Evolutionary conservation across 2,797 vertebrate genomes (phyloP), one percentile per base, ranked within the genome.

Genomic region (Coreius guichenoti): DNA sequence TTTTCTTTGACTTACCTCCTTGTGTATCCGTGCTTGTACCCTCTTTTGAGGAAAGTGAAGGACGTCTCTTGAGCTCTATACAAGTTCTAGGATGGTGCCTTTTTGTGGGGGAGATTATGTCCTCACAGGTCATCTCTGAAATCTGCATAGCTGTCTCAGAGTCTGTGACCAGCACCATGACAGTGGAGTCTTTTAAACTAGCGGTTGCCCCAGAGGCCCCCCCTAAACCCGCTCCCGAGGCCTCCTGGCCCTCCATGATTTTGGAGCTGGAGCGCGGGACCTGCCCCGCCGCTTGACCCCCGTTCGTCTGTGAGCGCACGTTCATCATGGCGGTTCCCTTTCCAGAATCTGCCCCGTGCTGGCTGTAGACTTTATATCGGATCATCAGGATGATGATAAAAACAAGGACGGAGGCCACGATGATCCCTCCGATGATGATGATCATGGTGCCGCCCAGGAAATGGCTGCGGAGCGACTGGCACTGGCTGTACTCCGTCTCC

Each of bases 331-430:
- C 72, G 0, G 90, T 91, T 17, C 92, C 90, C 88, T 97, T 96
- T 0, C 95, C 93, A 0, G 93, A 92, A 3, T 93, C 93, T 0
- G 94, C 92, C 0, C 95, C 96, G 1, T 96, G 95, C 21, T 96
- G 94, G 65, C 94, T 96, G 73, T 97, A 97, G 82, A 97, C 97
- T 88, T 98, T 99, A 91, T 98, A 99, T 72, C 97, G 95, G 80
- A 98, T 98, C 96, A 98, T 98, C 58, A 99, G 95, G 91, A 98
- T 97, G 87, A 98, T 97, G 88, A 99, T 99, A 90, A 98, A 98
- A 85, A 98, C 97, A 51, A 98, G 94, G 78, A 97, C 97, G 1
- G 97, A 98, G 3, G 97, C 97, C 54, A 98, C 97, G n/a, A 98
- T 98, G 92, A 98, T 97, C 70, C 97, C 97, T 26, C 97, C 97